Evolutionary conservation across 2,888 invertebrate species (phyloP).

Genomic region (Aradus depressus): DNA sequence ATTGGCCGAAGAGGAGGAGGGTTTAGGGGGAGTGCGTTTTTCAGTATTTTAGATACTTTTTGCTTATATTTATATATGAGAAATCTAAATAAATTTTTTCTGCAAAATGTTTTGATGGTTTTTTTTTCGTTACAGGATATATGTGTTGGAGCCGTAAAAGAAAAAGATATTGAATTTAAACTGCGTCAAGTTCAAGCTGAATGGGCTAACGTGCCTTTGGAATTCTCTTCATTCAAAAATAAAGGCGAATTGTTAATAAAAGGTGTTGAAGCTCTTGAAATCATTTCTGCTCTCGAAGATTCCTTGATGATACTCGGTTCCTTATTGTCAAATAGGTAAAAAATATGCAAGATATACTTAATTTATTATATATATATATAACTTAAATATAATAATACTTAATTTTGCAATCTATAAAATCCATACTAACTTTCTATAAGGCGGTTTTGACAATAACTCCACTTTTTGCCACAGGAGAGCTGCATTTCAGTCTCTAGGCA

Average conservation of each 20-base stretch:
- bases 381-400: too few species aligned
- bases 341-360: neutral
- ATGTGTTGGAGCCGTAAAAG: slow-evolving; percentile 80
- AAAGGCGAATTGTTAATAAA: slow-evolving; percentile 72
- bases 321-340: slow-evolving; percentile 65
- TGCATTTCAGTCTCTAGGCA: too few species aligned
- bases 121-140: slow-evolving; percentile 50
- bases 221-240: slow-evolving; percentile 63
- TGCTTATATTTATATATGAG: too few species aligned
- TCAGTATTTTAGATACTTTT: too few species aligned
- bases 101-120: too few species aligned
- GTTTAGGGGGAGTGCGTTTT: too few species aligned
- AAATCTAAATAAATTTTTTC: neutral
- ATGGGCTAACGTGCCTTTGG: slow-evolving; percentile 63
- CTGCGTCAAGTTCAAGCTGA: slow-evolving; percentile 67
- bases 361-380: too few species aligned
- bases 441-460: too few species aligned
- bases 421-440: too few species aligned
- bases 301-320: slow-evolving; percentile 79
- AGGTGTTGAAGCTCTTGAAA: slow-evolving; percentile 61
- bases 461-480: too few species aligned
- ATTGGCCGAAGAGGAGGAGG: too few species aligned
- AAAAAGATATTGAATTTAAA: slow-evolving; percentile 83
- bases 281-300: slow-evolving; percentile 67
- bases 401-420: too few species aligned